phyloP scores from a whole-genome alignment of 2,113 vertebrate species.

The Melanerpes formicivorus region DNA sequence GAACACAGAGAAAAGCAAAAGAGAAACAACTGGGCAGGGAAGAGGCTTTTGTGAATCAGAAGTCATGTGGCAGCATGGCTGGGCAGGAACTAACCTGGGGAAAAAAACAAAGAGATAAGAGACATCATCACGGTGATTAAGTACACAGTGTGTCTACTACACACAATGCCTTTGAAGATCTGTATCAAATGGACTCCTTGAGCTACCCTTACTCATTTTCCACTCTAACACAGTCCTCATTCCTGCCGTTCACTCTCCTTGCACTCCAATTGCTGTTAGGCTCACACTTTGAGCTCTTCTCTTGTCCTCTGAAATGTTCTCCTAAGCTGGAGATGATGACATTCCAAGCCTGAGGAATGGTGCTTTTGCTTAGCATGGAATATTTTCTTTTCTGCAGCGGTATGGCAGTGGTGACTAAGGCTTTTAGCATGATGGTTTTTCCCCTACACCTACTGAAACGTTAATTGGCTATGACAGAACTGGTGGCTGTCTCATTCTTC shows the following conservation, averaged over 20 bases:
- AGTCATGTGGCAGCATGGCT: not conserved
- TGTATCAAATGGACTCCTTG: not conserved
- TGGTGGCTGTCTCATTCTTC: not conserved
- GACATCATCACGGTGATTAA: not conserved
- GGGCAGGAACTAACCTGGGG: not conserved
- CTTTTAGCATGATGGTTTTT: not conserved
- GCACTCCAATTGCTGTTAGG: rapidly evolving
- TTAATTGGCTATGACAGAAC: not conserved
- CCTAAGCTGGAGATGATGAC: not conserved
- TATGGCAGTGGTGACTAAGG: not conserved
- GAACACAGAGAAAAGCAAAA: not conserved
- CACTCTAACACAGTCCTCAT: not conserved
- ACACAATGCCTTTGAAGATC: not conserved
- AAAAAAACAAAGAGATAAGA: not conserved
- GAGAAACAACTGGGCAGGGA: not conserved
- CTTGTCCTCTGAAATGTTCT: not conserved
- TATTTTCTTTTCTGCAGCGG: not conserved
- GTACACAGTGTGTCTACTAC: not conserved
- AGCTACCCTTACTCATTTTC: not conserved
- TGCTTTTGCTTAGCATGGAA: not conserved
- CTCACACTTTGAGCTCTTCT: not conserved
- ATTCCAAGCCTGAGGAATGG: not conserved
- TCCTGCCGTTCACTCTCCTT: not conserved
- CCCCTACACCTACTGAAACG: not conserved
- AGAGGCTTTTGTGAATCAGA: not conserved